These are phyloP conservation scores for Charaxes varanes DNA, from an alignment of 1,140 invertebrate genomes.

Conservation along the genomic window DNA sequence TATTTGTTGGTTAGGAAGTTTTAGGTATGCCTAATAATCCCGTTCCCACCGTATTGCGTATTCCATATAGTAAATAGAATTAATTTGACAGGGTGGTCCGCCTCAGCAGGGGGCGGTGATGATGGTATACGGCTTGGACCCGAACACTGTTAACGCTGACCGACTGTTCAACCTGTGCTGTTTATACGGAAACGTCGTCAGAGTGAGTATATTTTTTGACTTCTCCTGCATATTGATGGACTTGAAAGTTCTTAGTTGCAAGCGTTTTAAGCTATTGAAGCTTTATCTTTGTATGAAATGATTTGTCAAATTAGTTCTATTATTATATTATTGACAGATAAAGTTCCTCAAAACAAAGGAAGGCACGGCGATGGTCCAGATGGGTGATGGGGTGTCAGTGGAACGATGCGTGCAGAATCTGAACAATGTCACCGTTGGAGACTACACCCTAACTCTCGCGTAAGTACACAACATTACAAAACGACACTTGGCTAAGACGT, in stretches of 20 bases:
- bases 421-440: constrained; percentile 91
- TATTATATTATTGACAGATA: constrained; percentile 79
- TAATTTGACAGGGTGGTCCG: constrained; percentile 64
- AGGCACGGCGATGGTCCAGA: constrained; percentile 99
- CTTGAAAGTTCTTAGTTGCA: neutral
- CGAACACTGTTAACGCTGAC: constrained; percentile 95
- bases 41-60: no score
- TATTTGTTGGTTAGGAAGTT: no score
- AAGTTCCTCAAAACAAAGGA: constrained; percentile 99
- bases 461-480: no score
- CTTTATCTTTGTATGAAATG: no score
- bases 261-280: neutral
- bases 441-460: constrained; percentile 65
- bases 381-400: constrained; percentile 96
- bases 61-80: no score
- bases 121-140: constrained; percentile 98
- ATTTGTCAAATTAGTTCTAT: constrained; percentile 4
- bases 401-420: constrained; percentile 95
- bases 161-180: constrained; percentile 99
- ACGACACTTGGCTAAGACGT: no score
- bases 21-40: no score
- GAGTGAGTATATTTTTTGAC: constrained; percentile 82
- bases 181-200: constrained; percentile 97
- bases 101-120: constrained; percentile 90
- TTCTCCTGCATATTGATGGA: no score